Conservation (phyloP, 2,113 vertebrate species). For the Mirounga angustirostris region DNA sequence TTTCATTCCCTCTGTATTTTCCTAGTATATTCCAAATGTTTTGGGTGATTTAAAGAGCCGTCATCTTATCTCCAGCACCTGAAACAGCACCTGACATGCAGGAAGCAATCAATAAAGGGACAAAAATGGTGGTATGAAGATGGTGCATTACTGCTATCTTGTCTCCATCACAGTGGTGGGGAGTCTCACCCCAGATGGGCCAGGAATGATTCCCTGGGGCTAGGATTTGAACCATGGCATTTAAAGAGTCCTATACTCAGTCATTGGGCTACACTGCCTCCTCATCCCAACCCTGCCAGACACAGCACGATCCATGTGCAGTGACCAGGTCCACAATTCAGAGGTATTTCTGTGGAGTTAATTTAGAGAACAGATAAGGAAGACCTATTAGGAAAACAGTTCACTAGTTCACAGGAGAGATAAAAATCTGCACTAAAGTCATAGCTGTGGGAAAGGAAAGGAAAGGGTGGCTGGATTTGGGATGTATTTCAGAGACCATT, state of each 20-base stretch:
- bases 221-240: not conserved
- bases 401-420: not conserved
- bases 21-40: not conserved
- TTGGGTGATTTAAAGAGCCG: not conserved
- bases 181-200: not conserved
- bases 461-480: not conserved
- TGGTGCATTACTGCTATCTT: too few species aligned
- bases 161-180: not conserved
- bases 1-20: not conserved
- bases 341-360: not conserved
- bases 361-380: not conserved
- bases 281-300: not conserved
- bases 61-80: not conserved
- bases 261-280: not conserved
- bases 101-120: not conserved
- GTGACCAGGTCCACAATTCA: not conserved
- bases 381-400: not conserved
- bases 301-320: not conserved
- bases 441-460: not conserved
- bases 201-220: not conserved
- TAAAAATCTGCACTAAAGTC: not conserved
- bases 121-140: not conserved
- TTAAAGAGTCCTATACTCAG: not conserved
- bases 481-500: not conserved
- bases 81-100: not conserved